Conservation (phyloP, 1,140 invertebrate species). For the Pachyrhynchus sulphureomaculatus region DNA sequence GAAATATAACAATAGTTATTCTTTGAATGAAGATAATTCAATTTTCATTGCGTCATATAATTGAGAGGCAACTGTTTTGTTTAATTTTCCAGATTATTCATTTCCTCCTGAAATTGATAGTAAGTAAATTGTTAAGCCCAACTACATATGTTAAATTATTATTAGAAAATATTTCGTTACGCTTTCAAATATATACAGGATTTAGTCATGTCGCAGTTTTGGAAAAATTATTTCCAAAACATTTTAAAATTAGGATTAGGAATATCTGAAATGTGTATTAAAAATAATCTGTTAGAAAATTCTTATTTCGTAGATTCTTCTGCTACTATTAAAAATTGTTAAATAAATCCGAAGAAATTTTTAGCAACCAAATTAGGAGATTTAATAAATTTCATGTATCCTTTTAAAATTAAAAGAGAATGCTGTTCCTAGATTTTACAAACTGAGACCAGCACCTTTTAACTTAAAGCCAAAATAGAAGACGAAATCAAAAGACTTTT, state of each 20-base stretch:
- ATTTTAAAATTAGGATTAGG: constrained; percentile 22
- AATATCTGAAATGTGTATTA: constrained; percentile 29
- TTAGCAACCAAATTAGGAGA: not conserved
- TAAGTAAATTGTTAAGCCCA: no score
- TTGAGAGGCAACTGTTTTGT: no score
- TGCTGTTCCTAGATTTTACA: not conserved
- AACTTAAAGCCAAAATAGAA: not conserved
- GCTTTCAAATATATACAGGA: constrained; percentile 23
- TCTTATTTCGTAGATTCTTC: no score
- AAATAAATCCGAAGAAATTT: not conserved
- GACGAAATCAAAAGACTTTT: not conserved
- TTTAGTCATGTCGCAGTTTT: constrained; percentile 25
- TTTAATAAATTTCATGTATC: constrained; percentile 37
- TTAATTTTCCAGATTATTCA: no score
- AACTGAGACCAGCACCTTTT: not conserved
- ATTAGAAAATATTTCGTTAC: constrained; percentile 18
- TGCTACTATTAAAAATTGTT: not conserved
- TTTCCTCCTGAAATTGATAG: no score
- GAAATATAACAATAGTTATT: no score
- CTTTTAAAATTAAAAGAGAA: constrained; percentile 12
- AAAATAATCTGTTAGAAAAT: constrained; percentile 14
- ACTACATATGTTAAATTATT: constrained; percentile 23
- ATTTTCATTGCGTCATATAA: no score
- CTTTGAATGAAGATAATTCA: no score
- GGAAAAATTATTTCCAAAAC: constrained; percentile 28